Conservation (phyloP, 2,797 vertebrate genomes). For the Pipistrellus pygmaeus region DNA sequence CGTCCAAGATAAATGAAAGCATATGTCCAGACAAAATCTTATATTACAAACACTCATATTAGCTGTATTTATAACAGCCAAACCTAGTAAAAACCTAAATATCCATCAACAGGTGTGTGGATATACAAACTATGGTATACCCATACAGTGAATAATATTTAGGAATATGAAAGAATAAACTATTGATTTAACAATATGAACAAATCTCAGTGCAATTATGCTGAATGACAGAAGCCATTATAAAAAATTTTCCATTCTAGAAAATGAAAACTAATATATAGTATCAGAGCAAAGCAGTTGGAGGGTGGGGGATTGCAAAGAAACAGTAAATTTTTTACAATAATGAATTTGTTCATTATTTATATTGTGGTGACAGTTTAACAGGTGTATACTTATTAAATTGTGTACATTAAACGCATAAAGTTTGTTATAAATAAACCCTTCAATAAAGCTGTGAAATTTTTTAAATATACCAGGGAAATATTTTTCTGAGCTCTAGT, state of each 20-base stretch:
- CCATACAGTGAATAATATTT: not conserved
- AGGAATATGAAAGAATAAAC: not conserved
- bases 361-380: not conserved
- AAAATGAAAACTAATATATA: not conserved
- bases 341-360: not conserved
- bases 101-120: not conserved
- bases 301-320: not conserved
- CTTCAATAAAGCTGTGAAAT: not conserved
- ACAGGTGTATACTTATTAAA: not conserved
- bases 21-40: not conserved
- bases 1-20: not conserved
- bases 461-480: not conserved
- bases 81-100: not conserved
- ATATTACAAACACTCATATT: not conserved
- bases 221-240: not conserved
- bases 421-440: not conserved
- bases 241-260: not conserved
- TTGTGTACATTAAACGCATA: not conserved
- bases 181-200: not conserved
- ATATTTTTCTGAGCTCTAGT: not conserved
- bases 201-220: not conserved
- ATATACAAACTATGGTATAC: not conserved
- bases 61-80: not conserved
- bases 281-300: not conserved
- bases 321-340: not conserved